Evolutionary conservation across 2,113 vertebrate genomes (phyloP).

Genomic region (Festucalex cinctus): DNA sequence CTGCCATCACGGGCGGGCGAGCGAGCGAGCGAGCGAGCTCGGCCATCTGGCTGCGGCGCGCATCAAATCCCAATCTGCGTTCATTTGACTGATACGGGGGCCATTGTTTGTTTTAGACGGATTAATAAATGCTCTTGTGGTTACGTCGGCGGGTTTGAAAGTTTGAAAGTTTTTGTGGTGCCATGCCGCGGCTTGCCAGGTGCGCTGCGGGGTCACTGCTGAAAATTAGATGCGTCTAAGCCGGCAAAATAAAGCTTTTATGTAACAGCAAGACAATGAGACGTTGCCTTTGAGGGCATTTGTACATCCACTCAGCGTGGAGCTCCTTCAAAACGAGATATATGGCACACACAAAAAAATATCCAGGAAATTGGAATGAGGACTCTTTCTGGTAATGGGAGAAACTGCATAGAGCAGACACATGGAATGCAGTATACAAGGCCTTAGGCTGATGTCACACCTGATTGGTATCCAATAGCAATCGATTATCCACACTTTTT

Average conservation of each 20-base stretch:
- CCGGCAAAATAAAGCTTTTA: slow-evolving; percentile 49
- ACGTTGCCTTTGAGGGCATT: background rate
- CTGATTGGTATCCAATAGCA: too few species aligned
- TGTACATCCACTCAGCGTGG: background rate
- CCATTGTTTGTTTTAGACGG: slow-evolving; percentile 66
- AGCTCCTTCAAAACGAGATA: background rate
- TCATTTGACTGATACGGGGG: slow-evolving; percentile 69
- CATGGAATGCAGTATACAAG: too few species aligned
- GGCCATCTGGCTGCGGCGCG: slow-evolving; percentile 66
- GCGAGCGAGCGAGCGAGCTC: slow-evolving; percentile 56
- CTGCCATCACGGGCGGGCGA: slow-evolving; percentile 64
- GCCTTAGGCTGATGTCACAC: too few species aligned
- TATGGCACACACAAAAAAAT: background rate
- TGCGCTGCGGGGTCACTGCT: slow-evolving; percentile 38
- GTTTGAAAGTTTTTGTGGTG: slow-evolving; percentile 38
- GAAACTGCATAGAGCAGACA: too few species aligned
- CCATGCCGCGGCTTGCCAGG: slow-evolving; percentile 7
- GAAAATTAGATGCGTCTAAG: slow-evolving; percentile 47
- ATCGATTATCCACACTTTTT: too few species aligned
- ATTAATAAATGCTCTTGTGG: slow-evolving; percentile 31
- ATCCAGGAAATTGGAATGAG: background rate
- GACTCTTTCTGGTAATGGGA: too few species aligned
- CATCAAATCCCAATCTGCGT: slow-evolving; percentile 75
- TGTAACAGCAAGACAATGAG: background rate
- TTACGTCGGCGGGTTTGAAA: slow-evolving; percentile 25